These are phyloP conservation scores for Oreochromis niloticus DNA, from an alignment of 2,113 vertebrate species.

Conservation along the genomic window DNA sequence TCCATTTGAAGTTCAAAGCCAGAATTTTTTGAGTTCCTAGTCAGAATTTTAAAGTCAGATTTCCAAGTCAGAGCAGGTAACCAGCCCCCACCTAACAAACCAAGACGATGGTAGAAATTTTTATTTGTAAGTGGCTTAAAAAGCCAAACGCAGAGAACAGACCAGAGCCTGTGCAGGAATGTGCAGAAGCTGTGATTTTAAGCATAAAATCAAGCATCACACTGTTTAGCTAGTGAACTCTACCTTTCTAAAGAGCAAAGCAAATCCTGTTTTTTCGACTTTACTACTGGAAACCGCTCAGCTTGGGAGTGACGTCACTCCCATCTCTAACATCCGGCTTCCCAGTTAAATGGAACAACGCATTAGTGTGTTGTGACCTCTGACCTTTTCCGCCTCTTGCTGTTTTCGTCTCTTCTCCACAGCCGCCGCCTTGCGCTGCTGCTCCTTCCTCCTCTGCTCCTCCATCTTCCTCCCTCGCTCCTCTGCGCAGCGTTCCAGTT, in stretches of 20 bases:
- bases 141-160: accelerated
- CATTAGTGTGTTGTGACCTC: neutral
- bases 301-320: neutral
- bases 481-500: slow-evolving; percentile 83
- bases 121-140: neutral
- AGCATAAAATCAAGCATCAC: accelerated
- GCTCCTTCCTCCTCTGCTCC: slow-evolving; percentile 81
- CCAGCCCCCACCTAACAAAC: neutral
- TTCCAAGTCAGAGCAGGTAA: neutral
- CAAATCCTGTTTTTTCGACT: accelerated
- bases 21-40: neutral
- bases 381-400: slow-evolving; percentile 86
- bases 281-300: accelerated
- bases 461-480: slow-evolving; percentile 85
- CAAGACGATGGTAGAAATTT: neutral
- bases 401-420: slow-evolving; percentile 84
- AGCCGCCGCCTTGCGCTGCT: slow-evolving; percentile 80
- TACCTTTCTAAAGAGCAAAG: neutral
- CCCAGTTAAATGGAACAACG: neutral
- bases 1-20: neutral
- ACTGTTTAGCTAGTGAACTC: accelerated
- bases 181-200: neutral
- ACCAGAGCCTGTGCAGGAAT: neutral
- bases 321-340: neutral
- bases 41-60: neutral